These are phyloP conservation scores for Drosophila koepferae DNA, from an alignment of 2,888 invertebrate species.

Conservation along the genomic window DNA sequence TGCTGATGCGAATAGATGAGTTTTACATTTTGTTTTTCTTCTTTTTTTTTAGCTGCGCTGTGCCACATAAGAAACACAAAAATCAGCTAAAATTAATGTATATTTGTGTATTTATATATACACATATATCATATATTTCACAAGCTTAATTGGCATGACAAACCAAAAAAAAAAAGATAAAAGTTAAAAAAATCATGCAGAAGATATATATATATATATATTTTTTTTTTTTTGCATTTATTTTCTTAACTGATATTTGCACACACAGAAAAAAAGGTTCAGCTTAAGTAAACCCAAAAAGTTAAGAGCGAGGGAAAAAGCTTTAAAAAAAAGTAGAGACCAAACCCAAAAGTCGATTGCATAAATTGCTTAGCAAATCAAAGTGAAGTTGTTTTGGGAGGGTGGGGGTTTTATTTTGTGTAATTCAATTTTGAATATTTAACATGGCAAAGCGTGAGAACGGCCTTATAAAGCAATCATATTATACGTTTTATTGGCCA, in stretches of 20 bases:
- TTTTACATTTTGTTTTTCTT: not conserved
- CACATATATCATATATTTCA: slow-evolving; percentile 40
- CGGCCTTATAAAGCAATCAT: slow-evolving; percentile 39
- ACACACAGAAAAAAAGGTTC: slow-evolving; percentile 44
- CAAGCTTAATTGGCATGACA: slow-evolving; percentile 70
- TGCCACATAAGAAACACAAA: slow-evolving; percentile 42
- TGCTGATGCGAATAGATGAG: slow-evolving; percentile 19
- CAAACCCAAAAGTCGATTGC: slow-evolving; percentile 55
- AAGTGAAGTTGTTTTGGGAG: not conserved
- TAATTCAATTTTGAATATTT: slow-evolving; percentile 71
- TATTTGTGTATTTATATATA: not conserved
- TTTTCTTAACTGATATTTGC: slow-evolving; percentile 52
- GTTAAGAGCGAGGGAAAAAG: not conserved
- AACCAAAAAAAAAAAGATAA: slow-evolving; percentile 29
- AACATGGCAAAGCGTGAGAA: slow-evolving; percentile 66
- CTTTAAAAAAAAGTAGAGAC: slow-evolving; percentile 18
- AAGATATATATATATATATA: no score
- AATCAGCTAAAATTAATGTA: slow-evolving; percentile 48
- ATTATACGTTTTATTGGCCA: not conserved
- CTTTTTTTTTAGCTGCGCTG: slow-evolving; percentile 2
- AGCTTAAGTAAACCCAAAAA: slow-evolving; percentile 40
- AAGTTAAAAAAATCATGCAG: slow-evolving; percentile 30
- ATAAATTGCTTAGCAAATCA: slow-evolving; percentile 58
- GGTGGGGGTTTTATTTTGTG: slow-evolving; percentile 36
- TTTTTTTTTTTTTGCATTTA: slow-evolving; percentile 15